Base-by-base conservation (phyloP, 1,140 invertebrate genomes). In the Zaprionus kolodkinae region DNA sequence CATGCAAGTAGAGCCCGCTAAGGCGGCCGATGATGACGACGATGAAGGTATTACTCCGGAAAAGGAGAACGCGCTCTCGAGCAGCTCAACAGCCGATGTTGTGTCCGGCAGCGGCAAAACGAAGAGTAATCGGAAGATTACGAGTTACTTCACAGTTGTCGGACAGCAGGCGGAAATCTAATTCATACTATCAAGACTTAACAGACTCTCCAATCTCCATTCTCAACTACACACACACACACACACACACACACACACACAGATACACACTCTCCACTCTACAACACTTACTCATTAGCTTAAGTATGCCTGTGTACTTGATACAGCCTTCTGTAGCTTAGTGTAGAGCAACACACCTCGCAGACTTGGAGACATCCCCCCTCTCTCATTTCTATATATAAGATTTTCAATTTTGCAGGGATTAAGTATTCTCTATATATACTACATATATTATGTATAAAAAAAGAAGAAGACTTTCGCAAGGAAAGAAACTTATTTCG, bases 131-230 rank as follows among this genome's bases (percentile, higher is more conserved):
- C 81, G 91, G 35, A 92, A 92, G 72, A 89, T 92, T 10, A 81
- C 81, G 21, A 92, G 91, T 64, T 92, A 89, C 70, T 92, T 92
- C 33, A 91, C 86, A 10, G 91, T 91, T 25, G 77, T 92, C 48
- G 91, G 91, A 6, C 91, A 92, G 61, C 82, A 92, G 72, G 76
- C 90, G 64, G 90, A 91, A 74, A 64, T 87, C 56, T 85, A 86
- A 50, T 25, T 50, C 9, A 9, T 17, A 25, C 45, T 50, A 10
- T 17, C 4, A 91, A 86, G 86, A 90, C 86, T 90, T 91, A 81
- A 79, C 70, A 76, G 68, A 80, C n/a, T 17, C 3, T 21, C 25
- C 40, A 33, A 11, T 61, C 25, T 10, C 40, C 21, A 59, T 3
- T 50, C 45, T 40, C 60, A 15, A 61, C 30, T 73, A 2, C 38